phyloP scores from a whole-genome alignment of 2,888 invertebrate species.

The Brachyptera risi region DNA sequence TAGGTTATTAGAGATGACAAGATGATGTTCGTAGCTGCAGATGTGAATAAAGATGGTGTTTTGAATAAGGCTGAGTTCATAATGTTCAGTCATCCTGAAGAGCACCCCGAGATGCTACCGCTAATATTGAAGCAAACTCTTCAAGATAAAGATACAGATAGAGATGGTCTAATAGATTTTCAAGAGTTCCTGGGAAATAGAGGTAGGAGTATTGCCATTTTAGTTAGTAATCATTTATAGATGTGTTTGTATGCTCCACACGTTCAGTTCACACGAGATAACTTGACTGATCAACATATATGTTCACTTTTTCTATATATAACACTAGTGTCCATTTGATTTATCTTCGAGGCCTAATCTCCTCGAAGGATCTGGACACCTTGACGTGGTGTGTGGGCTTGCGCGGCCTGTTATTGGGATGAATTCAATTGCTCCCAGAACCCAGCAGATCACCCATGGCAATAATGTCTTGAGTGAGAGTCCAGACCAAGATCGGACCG shows the following conservation, averaged over 20 bases:
- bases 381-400: no score
- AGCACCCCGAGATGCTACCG: slow-evolving; percentile 81
- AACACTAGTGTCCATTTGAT: no score
- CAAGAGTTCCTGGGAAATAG: slow-evolving; percentile 75
- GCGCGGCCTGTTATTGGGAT: no score
- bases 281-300: no score
- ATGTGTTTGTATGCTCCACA: slow-evolving; percentile 7
- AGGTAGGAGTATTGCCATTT: no score
- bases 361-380: no score
- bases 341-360: no score
- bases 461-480: no score
- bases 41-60: slow-evolving; percentile 72
- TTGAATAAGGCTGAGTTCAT: slow-evolving; percentile 76
- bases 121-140: slow-evolving; percentile 76
- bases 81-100: slow-evolving; percentile 90
- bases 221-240: slow-evolving; percentile 18
- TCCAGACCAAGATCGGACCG: no score
- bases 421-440: no score
- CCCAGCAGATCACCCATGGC: no score
- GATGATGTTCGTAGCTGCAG: slow-evolving; percentile 80
- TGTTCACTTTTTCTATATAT: no score
- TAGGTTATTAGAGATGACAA: slow-evolving; percentile 75
- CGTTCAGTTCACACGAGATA: neutral
- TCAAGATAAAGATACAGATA: slow-evolving; percentile 78
- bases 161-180: slow-evolving; percentile 80